Conservation (phyloP, 2,113 vertebrate species). For the Lipophrys pholis region DNA sequence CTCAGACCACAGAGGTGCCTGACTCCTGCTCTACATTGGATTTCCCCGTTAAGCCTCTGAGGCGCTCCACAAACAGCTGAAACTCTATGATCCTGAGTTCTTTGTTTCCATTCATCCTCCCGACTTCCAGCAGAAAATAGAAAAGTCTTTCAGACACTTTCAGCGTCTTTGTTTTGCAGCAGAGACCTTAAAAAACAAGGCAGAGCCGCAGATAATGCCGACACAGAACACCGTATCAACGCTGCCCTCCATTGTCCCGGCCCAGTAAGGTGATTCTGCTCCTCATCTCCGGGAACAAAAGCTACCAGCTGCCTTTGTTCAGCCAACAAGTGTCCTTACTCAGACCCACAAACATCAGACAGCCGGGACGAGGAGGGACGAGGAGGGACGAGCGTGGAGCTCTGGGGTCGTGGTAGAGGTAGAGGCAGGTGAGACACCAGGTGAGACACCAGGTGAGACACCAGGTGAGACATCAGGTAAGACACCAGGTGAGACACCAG, state of each 20-base stretch:
- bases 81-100: conserved; percentile 38
- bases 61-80: conserved; percentile 44
- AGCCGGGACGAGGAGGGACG: conserved; percentile 1
- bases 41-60: conserved; percentile 50
- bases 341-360: conserved; percentile 52
- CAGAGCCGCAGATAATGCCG: conserved; percentile 29
- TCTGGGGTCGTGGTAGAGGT: no score
- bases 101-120: conserved; percentile 21
- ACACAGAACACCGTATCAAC: conserved; percentile 49
- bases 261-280: conserved; percentile 58
- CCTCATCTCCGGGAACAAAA: conserved; percentile 65
- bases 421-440: no score
- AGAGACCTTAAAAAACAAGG: conserved; percentile 41
- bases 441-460: no score
- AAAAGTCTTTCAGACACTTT: conserved; percentile 6
- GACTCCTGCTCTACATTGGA: conserved; percentile 42
- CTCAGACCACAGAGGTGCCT: conserved; percentile 46
- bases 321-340: conserved; percentile 59
- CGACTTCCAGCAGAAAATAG: conserved; percentile 10
- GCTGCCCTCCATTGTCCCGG: conserved; percentile 56
- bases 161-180: conserved; percentile 39
- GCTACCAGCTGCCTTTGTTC: conserved; percentile 57
- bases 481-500: no score
- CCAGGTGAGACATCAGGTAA: no score
- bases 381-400: no score